A percentile compares a stretch with the other conserved stretches of the same genome.
phyloP scores from a whole-genome alignment of 2,888 invertebrate species.

The Aphodius granarius region DNA sequence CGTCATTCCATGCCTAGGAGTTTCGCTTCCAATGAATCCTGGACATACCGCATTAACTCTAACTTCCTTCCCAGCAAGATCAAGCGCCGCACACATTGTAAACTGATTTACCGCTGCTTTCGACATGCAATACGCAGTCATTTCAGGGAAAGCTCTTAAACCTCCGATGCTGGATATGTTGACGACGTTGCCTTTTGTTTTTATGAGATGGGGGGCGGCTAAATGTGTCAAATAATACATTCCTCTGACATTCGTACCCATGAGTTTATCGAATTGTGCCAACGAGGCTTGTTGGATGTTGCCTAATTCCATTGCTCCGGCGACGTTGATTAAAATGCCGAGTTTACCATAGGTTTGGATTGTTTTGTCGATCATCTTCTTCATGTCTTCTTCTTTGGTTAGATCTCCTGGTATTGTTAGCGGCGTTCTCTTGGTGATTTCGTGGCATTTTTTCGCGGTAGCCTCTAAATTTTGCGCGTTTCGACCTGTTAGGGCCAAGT shows the following conservation, averaged over 20 bases:
- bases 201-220: constrained; percentile 57
- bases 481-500: constrained; percentile 68
- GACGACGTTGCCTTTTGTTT: constrained; percentile 49
- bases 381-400: constrained; percentile 67
- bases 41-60: constrained; percentile 60
- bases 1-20: not conserved
- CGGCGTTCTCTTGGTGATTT: constrained; percentile 48
- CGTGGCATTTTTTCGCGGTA: constrained; percentile 53
- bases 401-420: constrained; percentile 67
- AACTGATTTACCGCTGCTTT: constrained; percentile 64
- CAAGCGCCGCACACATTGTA: constrained; percentile 60
- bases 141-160: constrained; percentile 54
- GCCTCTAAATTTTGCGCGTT: constrained; percentile 66
- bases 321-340: constrained; percentile 82
- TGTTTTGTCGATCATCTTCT: constrained; percentile 68
- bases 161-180: constrained; percentile 61
- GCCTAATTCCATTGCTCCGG: constrained; percentile 66
- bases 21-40: constrained; percentile 59
- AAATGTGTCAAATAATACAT: constrained; percentile 54
- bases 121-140: constrained; percentile 60
- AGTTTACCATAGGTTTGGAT: constrained; percentile 69
- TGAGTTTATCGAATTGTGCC: constrained; percentile 58
- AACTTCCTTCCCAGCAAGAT: constrained; percentile 46
- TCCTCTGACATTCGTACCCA: constrained; percentile 58
- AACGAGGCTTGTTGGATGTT: constrained; percentile 34